These are phyloP conservation scores for Drosophila quinaria DNA, from an alignment of 2,888 invertebrate species.

Conservation along the genomic window DNA sequence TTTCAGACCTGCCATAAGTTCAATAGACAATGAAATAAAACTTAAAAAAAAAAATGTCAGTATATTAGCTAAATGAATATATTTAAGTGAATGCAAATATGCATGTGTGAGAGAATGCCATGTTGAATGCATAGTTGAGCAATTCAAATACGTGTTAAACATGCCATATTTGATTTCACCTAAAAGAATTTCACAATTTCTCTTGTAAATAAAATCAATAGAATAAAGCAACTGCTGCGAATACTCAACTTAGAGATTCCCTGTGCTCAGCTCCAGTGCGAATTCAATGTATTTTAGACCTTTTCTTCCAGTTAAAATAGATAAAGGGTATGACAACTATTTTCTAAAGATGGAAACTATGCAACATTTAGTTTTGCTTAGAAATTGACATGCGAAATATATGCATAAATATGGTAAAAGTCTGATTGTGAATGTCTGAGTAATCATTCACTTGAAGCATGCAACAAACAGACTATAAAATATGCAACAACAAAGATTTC, in stretches of 20 bases:
- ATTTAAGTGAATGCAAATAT: not conserved
- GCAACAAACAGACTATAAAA: constrained; percentile 2
- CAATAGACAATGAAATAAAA: not conserved
- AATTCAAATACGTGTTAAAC: constrained; percentile 34
- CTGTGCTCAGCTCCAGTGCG: not conserved
- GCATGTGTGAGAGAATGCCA: not conserved
- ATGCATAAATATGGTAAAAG: not conserved
- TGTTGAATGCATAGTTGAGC: constrained; percentile 11
- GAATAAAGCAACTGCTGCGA: not conserved
- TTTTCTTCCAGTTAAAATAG: not conserved
- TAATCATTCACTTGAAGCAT: not conserved
- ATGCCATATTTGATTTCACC: constrained; percentile 34
- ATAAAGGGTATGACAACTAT: not conserved
- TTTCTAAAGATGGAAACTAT: not conserved
- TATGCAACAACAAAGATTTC: constrained; percentile 35
- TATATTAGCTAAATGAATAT: constrained; percentile 4
- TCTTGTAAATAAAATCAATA: constrained; percentile 2
- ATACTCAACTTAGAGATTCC: not conserved
- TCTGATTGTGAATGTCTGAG: not conserved
- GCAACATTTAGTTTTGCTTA: not conserved
- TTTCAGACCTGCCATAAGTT: not conserved
- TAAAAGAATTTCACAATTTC: constrained; percentile 6
- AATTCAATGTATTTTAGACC: not conserved
- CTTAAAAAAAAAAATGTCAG: not conserved
- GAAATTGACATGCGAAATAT: not conserved